Base-by-base conservation (phyloP, 1,140 invertebrate species). In the Drosophila oshimai region DNA sequence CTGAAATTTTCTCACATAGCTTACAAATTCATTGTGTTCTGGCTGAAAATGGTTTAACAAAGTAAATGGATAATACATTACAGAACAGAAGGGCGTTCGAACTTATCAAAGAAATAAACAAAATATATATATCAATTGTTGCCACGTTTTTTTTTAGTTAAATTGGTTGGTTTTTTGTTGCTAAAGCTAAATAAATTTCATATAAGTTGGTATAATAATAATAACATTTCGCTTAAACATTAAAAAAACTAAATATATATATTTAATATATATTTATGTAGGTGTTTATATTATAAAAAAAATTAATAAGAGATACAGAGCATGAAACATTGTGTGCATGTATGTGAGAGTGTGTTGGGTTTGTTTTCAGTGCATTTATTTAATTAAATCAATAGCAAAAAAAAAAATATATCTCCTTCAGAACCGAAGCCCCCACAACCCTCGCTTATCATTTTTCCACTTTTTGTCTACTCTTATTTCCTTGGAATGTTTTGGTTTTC, bases 21-120 rank as follows among this genome's bases (percentile, higher is more conserved):
- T 74, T 72, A 89, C 81, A 90, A 90, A 90, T 90, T 90, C 88
- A 90, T 90, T 90, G 88, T 90, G 88, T 88, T 51, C 80, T 18
- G 64, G 29, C 51, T 44, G 28, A 49, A 64, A 64, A 49, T 47
- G 12, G 34, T 64, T 65, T 39, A 64, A 64, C 61, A 65, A 49
- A 34, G 49, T 49, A 49, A 49, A 20, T 78, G 37, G 55, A 46
- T 64, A 39, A 49, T 65, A 65, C 42, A 65, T 65, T 65, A 41
- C 20, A 42, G 37, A 81, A 75, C 53, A 74, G 41, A 74, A 55
- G 12, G 31, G 9, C 15, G 18, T 34, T 74, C 29, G 3, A 71
- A 72, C 29, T 51, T 70, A 60, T 45, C 26, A 65, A 57, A 29
- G 49, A 69, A 65, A 39, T 47, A 37, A 46, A 84, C 39, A 67